Evolutionary conservation across 2,797 vertebrate species (phyloP), one percentile per base, ranked within the genome.

Genomic region (Melanotaenia maccullochi): DNA sequence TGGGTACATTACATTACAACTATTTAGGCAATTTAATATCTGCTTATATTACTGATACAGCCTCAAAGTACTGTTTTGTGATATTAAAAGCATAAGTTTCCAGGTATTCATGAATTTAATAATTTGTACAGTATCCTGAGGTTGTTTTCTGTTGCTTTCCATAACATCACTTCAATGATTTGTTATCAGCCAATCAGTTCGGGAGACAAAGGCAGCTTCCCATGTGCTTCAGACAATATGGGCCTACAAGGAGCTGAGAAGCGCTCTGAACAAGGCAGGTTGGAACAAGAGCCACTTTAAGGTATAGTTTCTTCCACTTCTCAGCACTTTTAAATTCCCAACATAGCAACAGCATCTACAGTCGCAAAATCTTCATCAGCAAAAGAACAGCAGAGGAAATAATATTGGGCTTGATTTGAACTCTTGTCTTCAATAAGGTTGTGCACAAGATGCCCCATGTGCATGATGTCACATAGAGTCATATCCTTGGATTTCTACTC

Each of bases 231-330:
- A 99, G 94, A 96, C 96, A 16, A 95, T 99, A 81, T 99, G 98
- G 98, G 94, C 96, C 75, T 98, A 98, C 93, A 99, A 98, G 84
- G 98, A 99, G 51, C 93, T 99, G 73, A 95, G 97, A 22, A 94
- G 90, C 0, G 82, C 89, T 25, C 91, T 99, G 55, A 94, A 88
- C 88, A 99, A 96, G 84, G 97, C 97, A 0, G 98, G 98, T n/a
- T 99, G 98, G 98, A 99, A 94, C 86, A 99, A 99, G 89, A 95
- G 95, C 1, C 96, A 97, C 91, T 98, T 99, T 78, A 98, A 99
- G 97, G 98, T 99, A 89, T 58, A 40, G 12, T 36, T 73, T 0
- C 42, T 9, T 33, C 3, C 33, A 20, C 70, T 67, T 55, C 8
- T 25, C 56, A 11, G 3, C 1, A 42, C 11, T 52, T 47, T 61